Evolutionary conservation across 1,140 invertebrate species (phyloP).

Genomic region (Dinothrombium tinctorium): DNA sequence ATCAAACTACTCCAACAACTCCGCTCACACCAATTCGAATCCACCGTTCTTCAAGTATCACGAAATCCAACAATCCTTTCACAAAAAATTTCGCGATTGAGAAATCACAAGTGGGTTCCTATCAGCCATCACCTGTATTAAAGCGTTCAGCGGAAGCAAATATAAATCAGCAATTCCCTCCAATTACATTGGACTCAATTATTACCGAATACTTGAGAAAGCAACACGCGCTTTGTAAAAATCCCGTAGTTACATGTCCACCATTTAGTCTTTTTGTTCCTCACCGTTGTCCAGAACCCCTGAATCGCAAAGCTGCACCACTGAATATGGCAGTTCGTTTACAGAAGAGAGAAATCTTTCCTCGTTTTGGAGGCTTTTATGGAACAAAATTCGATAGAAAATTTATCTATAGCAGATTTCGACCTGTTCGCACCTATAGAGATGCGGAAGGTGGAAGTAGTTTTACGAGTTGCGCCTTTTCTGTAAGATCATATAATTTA

Average conservation of each 20-base stretch:
- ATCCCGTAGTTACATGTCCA: constrained; percentile 30
- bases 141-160: constrained; percentile 6
- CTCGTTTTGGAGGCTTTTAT: constrained; percentile 24
- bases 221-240: constrained; percentile 35
- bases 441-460: constrained; percentile 45
- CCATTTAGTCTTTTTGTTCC: constrained; percentile 27
- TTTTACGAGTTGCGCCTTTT: constrained; percentile 56
- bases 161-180: not conserved
- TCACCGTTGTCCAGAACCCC: constrained; percentile 18
- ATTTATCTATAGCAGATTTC: constrained; percentile 66
- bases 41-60: not conserved
- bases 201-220: constrained; percentile 86
- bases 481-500: too few relatives aligned
- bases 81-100: constrained; percentile 6
- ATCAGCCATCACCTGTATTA: constrained; percentile 15
- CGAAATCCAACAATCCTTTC: not conserved
- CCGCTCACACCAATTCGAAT: not conserved
- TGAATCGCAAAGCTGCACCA: constrained; percentile 9
- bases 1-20: constrained; percentile 36
- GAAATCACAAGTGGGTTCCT: constrained; percentile 12
- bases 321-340: constrained; percentile 25
- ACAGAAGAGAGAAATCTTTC: constrained; percentile 15
- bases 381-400: constrained; percentile 40
- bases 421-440: constrained; percentile 55
- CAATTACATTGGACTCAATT: constrained; percentile 60